These are phyloP conservation scores for Platalea minor DNA, from an alignment of 2,797 vertebrate species.

Conservation along the genomic window DNA sequence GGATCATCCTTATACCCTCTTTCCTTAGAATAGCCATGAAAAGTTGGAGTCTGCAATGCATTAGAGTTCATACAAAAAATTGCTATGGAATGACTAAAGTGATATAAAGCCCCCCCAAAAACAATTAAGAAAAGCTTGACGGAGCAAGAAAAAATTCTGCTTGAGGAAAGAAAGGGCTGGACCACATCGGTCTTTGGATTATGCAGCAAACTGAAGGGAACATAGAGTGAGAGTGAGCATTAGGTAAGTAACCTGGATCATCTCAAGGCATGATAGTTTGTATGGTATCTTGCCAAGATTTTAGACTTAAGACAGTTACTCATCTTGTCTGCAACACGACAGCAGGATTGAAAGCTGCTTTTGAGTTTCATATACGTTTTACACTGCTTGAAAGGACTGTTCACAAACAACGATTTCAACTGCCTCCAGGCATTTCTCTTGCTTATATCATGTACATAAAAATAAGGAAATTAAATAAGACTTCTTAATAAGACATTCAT, in stretches of 20 bases:
- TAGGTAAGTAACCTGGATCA: not conserved
- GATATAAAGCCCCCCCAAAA: not conserved
- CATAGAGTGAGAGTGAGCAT: not conserved
- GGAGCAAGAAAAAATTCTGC: not conserved
- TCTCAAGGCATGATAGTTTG: not conserved
- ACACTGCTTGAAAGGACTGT: not conserved
- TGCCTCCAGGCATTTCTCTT: not conserved
- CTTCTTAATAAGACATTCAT: not conserved
- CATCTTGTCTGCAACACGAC: not conserved
- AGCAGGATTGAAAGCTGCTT: not conserved
- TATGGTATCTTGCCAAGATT: not conserved
- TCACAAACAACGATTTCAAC: not conserved
- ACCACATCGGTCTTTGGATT: not conserved
- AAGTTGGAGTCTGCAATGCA: not conserved
- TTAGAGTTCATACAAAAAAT: not conserved
- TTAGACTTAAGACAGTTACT: not conserved
- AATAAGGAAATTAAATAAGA: not conserved
- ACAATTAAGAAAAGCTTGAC: not conserved
- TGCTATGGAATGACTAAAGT: not conserved
- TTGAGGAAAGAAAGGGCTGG: not conserved
- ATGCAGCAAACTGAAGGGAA: not conserved
- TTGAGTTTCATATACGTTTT: not conserved
- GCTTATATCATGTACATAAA: not conserved
- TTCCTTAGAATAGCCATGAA: not conserved
- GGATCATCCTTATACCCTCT: not conserved